Percentiles rank a stretch among this genome's conserved stretches.
Evolutionary conservation across 2,888 invertebrate genomes (phyloP).

Genomic region (Spisula solida): DNA sequence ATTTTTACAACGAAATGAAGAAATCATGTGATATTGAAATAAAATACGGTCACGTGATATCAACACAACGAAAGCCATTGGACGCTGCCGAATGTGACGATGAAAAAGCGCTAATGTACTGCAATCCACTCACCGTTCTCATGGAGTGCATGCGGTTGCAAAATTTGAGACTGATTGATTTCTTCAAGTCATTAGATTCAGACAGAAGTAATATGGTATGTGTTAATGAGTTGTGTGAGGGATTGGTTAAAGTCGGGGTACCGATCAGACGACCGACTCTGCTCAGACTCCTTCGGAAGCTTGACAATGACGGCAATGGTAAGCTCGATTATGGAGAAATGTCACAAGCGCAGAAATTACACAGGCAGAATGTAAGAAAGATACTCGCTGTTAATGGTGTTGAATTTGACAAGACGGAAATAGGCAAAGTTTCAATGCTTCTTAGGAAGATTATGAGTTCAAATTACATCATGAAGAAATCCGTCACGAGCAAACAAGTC

Average conservation of each 20-base stretch:
- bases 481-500: neutral
- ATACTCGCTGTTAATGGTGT: slow-evolving; percentile 44
- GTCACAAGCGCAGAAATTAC: slow-evolving; percentile 64
- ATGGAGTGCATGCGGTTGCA: slow-evolving; percentile 75
- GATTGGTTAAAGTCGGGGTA: slow-evolving; percentile 67
- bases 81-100: slow-evolving; percentile 56
- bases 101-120: slow-evolving; percentile 59
- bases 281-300: slow-evolving; percentile 57
- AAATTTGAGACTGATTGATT: slow-evolving; percentile 72
- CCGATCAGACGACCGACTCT: slow-evolving; percentile 61
- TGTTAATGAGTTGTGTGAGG: slow-evolving; percentile 69
- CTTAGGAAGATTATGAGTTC: slow-evolving; percentile 66
- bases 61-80: slow-evolving; percentile 56
- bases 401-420: slow-evolving; percentile 69
- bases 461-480: slow-evolving; percentile 39
- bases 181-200: slow-evolving; percentile 68
- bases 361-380: slow-evolving; percentile 62
- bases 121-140: slow-evolving; percentile 72
- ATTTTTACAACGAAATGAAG: slow-evolving; percentile 58
- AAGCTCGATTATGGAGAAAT: slow-evolving; percentile 71
- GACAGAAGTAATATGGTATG: slow-evolving; percentile 64
- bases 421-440: slow-evolving; percentile 67
- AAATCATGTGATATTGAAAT: slow-evolving; percentile 62
- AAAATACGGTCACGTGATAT: slow-evolving; percentile 68
- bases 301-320: slow-evolving; percentile 70